Conservation (phyloP, 1,140 invertebrate species). For the roundworm (Caenorhabditis elegans) region DNA sequence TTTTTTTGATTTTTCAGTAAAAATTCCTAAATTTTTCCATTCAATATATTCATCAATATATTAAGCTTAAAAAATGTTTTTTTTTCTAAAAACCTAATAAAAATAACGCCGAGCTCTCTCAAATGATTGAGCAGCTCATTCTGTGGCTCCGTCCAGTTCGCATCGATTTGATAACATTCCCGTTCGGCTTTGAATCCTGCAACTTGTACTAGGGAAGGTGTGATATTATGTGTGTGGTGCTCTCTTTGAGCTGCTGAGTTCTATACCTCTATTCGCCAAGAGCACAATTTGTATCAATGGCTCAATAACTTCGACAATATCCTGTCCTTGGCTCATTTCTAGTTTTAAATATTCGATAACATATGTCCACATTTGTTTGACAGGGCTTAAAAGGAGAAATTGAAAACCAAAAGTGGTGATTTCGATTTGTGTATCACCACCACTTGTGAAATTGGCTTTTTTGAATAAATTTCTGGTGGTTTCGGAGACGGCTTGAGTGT, state of each 20-base stretch:
- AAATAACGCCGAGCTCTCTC: constrained; percentile 92
- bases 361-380: constrained; percentile 83
- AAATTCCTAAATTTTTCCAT: too few relatives aligned
- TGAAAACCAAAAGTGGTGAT: constrained; percentile 92
- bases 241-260: too few relatives aligned
- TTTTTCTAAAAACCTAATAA: too few relatives aligned
- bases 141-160: constrained; percentile 35
- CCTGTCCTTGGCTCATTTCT: constrained; percentile 5
- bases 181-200: constrained; percentile 19
- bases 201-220: neutral
- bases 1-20: too few relatives aligned
- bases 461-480: constrained; percentile 20
- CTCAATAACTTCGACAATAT: constrained; percentile 73
- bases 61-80: too few relatives aligned
- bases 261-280: constrained; percentile 93
- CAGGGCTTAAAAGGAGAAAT: constrained; percentile 87
- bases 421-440: constrained; percentile 66
- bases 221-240: too few relatives aligned
- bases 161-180: constrained; percentile 36
- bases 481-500: constrained; percentile 19
- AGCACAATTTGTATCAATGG: constrained; percentile 84
- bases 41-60: too few relatives aligned
- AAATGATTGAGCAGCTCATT: constrained; percentile 84
- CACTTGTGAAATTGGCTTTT: constrained; percentile 35
- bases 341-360: constrained; percentile 42